phyloP scores from a whole-genome alignment of 2,113 vertebrate species.

The Dryoscopus gambensis region DNA sequence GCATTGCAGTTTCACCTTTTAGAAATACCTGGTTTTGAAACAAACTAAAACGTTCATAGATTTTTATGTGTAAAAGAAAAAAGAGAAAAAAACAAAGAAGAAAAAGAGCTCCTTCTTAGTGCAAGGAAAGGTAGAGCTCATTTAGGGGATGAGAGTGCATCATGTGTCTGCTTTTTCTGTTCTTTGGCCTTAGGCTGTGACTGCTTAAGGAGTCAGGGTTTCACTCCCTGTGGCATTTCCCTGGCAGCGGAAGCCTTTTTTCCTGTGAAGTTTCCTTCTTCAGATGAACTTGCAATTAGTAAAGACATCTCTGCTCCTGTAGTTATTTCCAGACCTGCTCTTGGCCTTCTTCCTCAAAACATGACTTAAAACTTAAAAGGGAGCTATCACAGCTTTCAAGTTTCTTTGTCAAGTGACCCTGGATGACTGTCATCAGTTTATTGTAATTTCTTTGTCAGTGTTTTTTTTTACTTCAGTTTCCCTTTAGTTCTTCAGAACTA shows the following conservation, averaged over 20 bases:
- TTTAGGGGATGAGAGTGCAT: neutral
- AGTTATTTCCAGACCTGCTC: neutral
- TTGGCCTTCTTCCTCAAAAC: neutral
- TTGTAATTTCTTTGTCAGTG: neutral
- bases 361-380: neutral
- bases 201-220: neutral
- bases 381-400: neutral
- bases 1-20: neutral
- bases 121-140: neutral
- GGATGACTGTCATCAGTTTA: neutral
- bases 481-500: neutral
- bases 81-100: neutral
- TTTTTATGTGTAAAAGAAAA: neutral
- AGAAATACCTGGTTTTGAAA: neutral
- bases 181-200: neutral
- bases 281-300: neutral
- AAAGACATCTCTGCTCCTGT: neutral
- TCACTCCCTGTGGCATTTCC: neutral
- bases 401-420: neutral
- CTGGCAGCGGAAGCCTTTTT: neutral
- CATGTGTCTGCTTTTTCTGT: neutral
- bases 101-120: neutral
- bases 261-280: neutral
- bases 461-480: neutral
- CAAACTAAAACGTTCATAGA: neutral